Conservation (phyloP, 2,113 vertebrate species). For the Rostratula benghalensis region DNA sequence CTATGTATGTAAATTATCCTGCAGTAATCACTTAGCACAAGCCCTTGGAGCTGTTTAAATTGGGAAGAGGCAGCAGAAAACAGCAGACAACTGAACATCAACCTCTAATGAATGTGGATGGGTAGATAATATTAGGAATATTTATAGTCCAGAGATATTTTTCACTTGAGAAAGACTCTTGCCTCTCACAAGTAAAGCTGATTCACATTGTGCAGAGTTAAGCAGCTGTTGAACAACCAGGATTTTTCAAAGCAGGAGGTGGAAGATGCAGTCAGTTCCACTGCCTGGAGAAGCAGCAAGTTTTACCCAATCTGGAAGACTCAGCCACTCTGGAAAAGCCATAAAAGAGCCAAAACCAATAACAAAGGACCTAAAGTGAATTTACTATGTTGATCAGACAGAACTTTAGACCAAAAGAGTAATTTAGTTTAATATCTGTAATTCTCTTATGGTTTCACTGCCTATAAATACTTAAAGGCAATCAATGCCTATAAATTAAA, state of each 20-base stretch:
- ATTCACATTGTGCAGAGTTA: not conserved
- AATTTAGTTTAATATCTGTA: not conserved
- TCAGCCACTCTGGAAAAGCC: not conserved
- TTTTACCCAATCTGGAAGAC: not conserved
- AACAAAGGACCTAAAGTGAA: not conserved
- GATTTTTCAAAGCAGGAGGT: not conserved
- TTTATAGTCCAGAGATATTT: not conserved
- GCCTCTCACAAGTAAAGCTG: not conserved
- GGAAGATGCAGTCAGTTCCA: not conserved
- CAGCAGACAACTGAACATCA: not conserved
- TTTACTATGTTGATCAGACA: not conserved
- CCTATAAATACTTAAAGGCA: no score
- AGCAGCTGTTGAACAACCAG: not conserved
- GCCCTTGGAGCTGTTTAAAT: not conserved
- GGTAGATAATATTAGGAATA: not conserved
- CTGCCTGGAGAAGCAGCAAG: not conserved
- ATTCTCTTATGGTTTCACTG: not conserved
- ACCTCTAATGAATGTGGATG: not conserved
- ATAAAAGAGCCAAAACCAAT: not conserved
- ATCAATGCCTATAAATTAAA: no score
- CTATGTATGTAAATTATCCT: not conserved
- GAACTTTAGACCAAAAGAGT: not conserved
- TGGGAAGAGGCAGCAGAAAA: not conserved
- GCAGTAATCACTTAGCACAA: not conserved
- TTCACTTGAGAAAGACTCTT: not conserved